Evolutionary conservation across 1,140 invertebrate genomes (phyloP).

Genomic region (Phenacoccus solenopsis): DNA sequence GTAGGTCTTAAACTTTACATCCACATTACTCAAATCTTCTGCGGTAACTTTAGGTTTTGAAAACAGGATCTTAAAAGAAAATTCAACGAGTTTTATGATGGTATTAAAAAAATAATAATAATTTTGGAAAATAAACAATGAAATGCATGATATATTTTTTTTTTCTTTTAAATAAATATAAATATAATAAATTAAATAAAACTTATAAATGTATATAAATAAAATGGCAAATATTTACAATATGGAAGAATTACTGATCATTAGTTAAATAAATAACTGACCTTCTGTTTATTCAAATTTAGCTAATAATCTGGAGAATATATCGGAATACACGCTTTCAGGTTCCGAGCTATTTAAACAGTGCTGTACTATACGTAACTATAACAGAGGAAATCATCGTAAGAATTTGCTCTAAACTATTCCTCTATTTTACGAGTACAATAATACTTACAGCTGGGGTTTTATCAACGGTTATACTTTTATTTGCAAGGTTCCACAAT

Average conservation of each 20-base stretch:
- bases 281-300: neutral
- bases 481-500: constrained; percentile 63
- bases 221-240: no score
- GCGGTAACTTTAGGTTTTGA: no score
- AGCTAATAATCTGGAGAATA: neutral
- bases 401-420: neutral
- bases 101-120: no score
- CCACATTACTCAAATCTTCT: no score
- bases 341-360: neutral
- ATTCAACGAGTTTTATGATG: no score
- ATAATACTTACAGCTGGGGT: neutral
- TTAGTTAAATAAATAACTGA: no score
- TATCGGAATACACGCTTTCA: neutral
- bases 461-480: constrained; percentile 39
- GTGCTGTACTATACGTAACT: neutral
- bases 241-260: neutral
- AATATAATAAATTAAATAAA: neutral
- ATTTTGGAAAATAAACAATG: neutral
- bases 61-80: no score
- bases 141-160: neutral
- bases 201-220: no score
- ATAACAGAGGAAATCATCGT: neutral
- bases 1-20: no score
- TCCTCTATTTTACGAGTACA: no score
- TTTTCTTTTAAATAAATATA: neutral